Evolutionary conservation across 2,797 vertebrate species (phyloP), one percentile per base, ranked within the genome.

Genomic region (Neostethus bicornis): DNA sequence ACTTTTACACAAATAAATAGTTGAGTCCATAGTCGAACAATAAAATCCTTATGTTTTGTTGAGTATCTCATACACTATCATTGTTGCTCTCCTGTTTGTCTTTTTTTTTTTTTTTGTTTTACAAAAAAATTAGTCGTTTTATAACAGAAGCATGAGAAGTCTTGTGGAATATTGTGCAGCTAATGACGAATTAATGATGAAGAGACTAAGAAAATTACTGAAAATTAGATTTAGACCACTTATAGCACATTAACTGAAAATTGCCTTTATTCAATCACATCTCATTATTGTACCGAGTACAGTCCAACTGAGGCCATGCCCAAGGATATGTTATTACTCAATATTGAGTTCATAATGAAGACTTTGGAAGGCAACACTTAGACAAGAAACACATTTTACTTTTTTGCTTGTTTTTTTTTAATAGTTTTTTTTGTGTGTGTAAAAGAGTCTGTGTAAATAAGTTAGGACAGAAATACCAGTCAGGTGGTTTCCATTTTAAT

Each of bases 401-500:
- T 65, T 69, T 57, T 23, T 56, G 39, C 67, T 58, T 23, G 55
- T 78, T 79, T 41, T 70, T 75, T n/a, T n/a, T n/a, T n/a, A n/a
- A n/a, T 51, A 70, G 70, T 77, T 58, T 42, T 68, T 34, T 53
- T 72, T 54, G 66, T 50, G 58, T 50, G 61, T 73, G 75, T 56
- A 71, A 64, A 59, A 60, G 53, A 75, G 64, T 66, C 62, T 62
- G 66, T 25, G 50, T 59, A 82, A 79, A 81, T 60, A 63, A 83
- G 82, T 86, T 83, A 83, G 75, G 78, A 76, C 72, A 72, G 85
- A 84, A 88, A 82, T 81, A 84, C 75, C 63, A 73, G 79, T 84
- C 80, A 86, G 68, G 82, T 88, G 87, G 83, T 82, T 89, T 86
- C 80, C 59, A 89, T 88, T 86, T 83, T 59, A 85, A 68, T 60